phyloP scores from a whole-genome alignment of 2,797 vertebrate genomes.

The Cossypha niveicapilla region DNA sequence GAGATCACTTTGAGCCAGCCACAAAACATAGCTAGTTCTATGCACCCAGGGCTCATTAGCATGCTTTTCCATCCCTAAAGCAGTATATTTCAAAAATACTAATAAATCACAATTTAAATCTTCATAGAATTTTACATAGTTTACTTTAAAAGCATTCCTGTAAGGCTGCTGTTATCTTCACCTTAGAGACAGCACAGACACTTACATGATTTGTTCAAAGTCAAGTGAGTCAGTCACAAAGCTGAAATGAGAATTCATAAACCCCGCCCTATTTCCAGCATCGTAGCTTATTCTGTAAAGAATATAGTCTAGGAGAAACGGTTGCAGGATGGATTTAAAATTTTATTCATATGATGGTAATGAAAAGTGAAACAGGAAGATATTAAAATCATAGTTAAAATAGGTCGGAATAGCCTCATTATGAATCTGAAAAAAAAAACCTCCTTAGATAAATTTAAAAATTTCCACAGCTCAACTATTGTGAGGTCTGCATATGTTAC shows the following conservation, averaged over 20 bases:
- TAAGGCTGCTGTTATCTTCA: constrained; percentile 26
- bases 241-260: neutral
- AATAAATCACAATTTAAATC: constrained; percentile 13
- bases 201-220: constrained; percentile 43
- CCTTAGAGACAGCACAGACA: constrained; percentile 25
- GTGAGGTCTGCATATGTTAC: neutral
- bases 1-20: neutral
- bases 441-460: neutral
- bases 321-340: neutral
- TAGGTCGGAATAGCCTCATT: neutral
- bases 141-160: constrained; percentile 31
- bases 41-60: neutral
- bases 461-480: neutral
- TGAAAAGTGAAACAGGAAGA: neutral
- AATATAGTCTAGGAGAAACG: neutral
- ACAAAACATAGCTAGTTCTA: neutral
- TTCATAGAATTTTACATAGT: constrained; percentile 9
- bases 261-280: neutral
- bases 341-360: neutral
- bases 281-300: neutral
- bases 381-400: neutral
- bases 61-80: neutral
- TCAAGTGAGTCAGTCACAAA: neutral
- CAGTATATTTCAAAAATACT: constrained; percentile 14
- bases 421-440: neutral